phyloP scores from a whole-genome alignment of 2,888 invertebrate genomes.

The Pyrochroa serraticornis region DNA sequence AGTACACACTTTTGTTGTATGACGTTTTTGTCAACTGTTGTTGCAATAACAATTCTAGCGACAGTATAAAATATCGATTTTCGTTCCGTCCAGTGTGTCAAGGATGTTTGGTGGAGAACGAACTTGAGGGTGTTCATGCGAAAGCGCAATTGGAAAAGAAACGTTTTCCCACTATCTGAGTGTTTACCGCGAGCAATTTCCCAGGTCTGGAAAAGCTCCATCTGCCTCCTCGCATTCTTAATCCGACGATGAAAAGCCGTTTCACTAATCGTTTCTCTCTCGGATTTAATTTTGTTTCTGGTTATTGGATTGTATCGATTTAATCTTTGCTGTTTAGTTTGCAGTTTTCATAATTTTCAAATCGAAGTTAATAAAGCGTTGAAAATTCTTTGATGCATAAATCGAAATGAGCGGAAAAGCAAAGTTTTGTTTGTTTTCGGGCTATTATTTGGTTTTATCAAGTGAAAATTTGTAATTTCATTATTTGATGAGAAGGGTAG shows the following conservation, averaged over 20 bases:
- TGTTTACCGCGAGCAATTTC: not conserved
- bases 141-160: not conserved
- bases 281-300: too few species aligned
- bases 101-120: not conserved
- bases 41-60: not conserved
- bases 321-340: too few species aligned
- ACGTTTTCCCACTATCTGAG: not conserved
- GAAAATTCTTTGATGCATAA: too few species aligned
- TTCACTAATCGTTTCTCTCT: too few species aligned
- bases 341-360: too few species aligned
- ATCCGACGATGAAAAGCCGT: too few species aligned
- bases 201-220: too few species aligned
- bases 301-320: too few species aligned
- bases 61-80: conserved; percentile 1
- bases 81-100: not conserved
- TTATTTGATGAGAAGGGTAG: not conserved
- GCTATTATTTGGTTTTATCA: not conserved
- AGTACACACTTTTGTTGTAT: not conserved
- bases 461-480: not conserved
- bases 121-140: not conserved
- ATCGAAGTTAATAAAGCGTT: too few species aligned
- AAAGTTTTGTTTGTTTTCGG: not conserved
- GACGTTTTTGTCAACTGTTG: not conserved
- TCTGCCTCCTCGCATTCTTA: too few species aligned
- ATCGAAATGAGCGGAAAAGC: too few species aligned